Conservation (phyloP, 1,140 invertebrate genomes). For the Lerema accius region DNA sequence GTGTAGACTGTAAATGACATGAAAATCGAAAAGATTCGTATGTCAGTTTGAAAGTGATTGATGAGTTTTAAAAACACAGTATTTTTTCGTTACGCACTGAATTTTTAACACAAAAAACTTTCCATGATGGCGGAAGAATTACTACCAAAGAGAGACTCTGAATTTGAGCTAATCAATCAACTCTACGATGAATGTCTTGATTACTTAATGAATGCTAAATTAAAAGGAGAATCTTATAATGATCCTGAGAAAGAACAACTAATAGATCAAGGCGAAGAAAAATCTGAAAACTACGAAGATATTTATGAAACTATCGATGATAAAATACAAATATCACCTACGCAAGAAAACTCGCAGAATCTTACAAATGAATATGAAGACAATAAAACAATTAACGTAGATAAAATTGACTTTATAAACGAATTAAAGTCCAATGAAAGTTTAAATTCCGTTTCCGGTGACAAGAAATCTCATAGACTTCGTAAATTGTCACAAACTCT, state of each 20-base stretch:
- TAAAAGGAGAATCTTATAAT: slow-evolving; percentile 29
- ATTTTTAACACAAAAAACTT: not conserved
- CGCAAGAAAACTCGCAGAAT: slow-evolving; percentile 8
- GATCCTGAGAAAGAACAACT: slow-evolving; percentile 23
- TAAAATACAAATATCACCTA: slow-evolving; percentile 23
- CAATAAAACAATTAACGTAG: slow-evolving; percentile 19
- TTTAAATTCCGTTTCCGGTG: slow-evolving; percentile 44
- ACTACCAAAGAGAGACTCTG: slow-evolving; percentile 42
- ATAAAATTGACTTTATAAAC: slow-evolving; percentile 51
- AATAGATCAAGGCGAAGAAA: slow-evolving; percentile 33
- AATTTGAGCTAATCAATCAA: slow-evolving; percentile 61
- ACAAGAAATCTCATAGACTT: slow-evolving; percentile 60
- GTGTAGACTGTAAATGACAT: too few relatives aligned
- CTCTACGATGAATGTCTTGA: slow-evolving; percentile 72
- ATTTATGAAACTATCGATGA: slow-evolving; percentile 59
- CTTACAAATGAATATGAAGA: not conserved
- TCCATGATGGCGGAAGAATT: slow-evolving; percentile 17
- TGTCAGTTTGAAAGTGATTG: too few relatives aligned
- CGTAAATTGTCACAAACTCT: slow-evolving; percentile 64
- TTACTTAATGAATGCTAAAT: slow-evolving; percentile 55
- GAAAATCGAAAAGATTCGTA: too few relatives aligned
- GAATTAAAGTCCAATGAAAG: slow-evolving; percentile 53
- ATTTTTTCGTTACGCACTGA: not conserved
- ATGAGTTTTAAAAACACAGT: not conserved
- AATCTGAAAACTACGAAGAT: slow-evolving; percentile 31